Base-by-base conservation (phyloP, 1,140 invertebrate genomes). In the Hylyphantes graminicola region DNA sequence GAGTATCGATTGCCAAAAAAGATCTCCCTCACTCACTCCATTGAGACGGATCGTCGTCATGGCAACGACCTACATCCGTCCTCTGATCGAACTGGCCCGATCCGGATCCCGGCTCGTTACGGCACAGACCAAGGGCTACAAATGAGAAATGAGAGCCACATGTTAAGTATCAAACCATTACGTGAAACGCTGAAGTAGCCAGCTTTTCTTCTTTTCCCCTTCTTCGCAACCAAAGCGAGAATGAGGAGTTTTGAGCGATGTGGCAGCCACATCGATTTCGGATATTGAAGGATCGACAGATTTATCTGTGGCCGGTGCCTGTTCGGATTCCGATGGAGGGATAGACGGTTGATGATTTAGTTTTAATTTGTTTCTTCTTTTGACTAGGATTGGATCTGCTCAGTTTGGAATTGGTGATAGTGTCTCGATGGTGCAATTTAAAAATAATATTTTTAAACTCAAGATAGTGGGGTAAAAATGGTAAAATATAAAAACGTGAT, bases 11-110 rank as follows among this genome's bases (percentile, higher is more conserved):
- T 80, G 77, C 64, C 57, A 80, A 70, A 70, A 80, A 70, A 53
- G 15, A 53, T 51, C 75, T 50, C 61, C 72, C 73, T 48, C 72
- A 10, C 72, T n/a, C 19, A 57, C 64, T 68, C 64, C 64, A 70
- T 68, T 68, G 65, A 80, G 65, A 80, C 77, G 65, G 77, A 68
- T 19, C 15, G 77, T 80, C 51, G 64, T 21, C 64, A 80, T 68
- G 65, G 65, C 53, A 80, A 80, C 77, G 77, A 80, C 77, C 77
- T 80, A 80, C 77, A 80, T 80, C 51, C 77, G 77, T 80, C 77
- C 77, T 80, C 77, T 80, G 77, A 70, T 70, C 64, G 77, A 68
- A 80, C 77, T 19, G 64, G 17, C 48, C 35, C 64, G 17, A 65
- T 19, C 61, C n/a, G n/a, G n/a, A n/a, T n/a, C n/a, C n/a, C n/a